phyloP scores from a whole-genome alignment of 2,888 invertebrate genomes.

The Diadromus collaris region DNA sequence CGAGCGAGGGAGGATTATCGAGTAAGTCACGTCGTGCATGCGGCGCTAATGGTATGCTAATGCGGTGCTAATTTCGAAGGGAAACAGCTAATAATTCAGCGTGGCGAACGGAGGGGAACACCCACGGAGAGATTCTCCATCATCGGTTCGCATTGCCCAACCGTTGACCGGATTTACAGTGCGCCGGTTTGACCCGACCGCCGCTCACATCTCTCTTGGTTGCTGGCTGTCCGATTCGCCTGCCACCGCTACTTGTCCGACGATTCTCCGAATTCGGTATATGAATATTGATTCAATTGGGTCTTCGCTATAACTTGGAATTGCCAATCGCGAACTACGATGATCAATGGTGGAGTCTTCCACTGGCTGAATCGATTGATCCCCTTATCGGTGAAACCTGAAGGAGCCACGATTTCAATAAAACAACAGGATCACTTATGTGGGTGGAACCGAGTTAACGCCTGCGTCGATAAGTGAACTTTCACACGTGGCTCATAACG shows the following conservation, averaged over 20 bases:
- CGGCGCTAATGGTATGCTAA: slow-evolving; percentile 72
- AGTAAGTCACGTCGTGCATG: slow-evolving; percentile 62
- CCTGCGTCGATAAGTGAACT: neutral
- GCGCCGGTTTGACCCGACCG: slow-evolving; percentile 33
- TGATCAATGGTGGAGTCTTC: neutral
- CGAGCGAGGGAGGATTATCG: slow-evolving; percentile 69
- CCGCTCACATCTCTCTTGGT: slow-evolving; percentile 12
- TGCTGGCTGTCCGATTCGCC: slow-evolving; percentile 13
- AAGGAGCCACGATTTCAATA: neutral
- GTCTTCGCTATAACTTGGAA: neutral
- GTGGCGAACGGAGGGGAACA: slow-evolving; percentile 58
- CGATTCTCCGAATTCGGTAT: slow-evolving; percentile 12
- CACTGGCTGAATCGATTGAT: neutral
- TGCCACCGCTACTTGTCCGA: slow-evolving; percentile 3
- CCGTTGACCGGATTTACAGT: slow-evolving; percentile 54
- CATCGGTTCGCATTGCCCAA: slow-evolving; percentile 47
- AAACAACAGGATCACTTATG: neutral
- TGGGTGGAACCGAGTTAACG: neutral
- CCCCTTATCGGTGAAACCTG: neutral
- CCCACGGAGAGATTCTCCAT: slow-evolving; percentile 43
- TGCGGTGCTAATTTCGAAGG: slow-evolving; percentile 71
- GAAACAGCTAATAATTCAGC: slow-evolving; percentile 72
- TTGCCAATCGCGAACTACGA: neutral
- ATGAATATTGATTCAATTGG: slow-evolving; percentile 15
- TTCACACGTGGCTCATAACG: slow-evolving; percentile 9